phyloP scores from a whole-genome alignment of 2,113 vertebrate species.

The Aphelocoma coerulescens region DNA sequence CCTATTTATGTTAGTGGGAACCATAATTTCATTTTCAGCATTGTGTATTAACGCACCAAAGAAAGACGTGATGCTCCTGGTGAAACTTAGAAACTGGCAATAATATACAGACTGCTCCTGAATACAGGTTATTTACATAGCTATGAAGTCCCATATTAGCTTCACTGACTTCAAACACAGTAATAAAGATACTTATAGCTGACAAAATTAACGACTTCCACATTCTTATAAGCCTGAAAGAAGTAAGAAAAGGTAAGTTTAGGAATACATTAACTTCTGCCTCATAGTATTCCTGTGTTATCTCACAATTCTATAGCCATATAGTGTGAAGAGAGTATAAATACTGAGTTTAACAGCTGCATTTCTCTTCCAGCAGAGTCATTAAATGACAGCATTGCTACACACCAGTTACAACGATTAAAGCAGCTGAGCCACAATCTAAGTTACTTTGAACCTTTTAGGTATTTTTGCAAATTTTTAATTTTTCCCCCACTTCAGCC shows the following conservation, averaged over 20 bases:
- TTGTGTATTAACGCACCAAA: neutral
- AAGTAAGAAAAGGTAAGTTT: neutral
- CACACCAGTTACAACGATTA: neutral
- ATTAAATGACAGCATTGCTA: neutral
- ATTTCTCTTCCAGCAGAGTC: neutral
- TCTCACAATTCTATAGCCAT: neutral
- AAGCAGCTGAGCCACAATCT: neutral
- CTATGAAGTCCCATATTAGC: neutral
- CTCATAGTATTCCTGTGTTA: neutral
- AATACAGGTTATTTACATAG: neutral
- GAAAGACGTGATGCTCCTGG: neutral
- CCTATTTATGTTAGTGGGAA: neutral
- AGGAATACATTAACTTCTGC: neutral
- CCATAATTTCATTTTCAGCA: neutral
- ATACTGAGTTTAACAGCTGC: neutral
- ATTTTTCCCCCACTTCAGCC: neutral
- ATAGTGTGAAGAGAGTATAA: rapidly evolving
- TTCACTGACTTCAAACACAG: neutral
- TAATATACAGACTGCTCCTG: neutral
- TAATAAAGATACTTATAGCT: neutral
- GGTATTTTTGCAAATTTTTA: neutral
- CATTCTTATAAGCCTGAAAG: neutral
- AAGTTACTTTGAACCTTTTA: neutral
- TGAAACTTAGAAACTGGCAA: neutral
- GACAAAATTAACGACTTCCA: neutral